Evolutionary conservation across 2,113 vertebrate species (phyloP), one percentile per base, ranked within the genome.

Genomic region (Gallinago media): DNA sequence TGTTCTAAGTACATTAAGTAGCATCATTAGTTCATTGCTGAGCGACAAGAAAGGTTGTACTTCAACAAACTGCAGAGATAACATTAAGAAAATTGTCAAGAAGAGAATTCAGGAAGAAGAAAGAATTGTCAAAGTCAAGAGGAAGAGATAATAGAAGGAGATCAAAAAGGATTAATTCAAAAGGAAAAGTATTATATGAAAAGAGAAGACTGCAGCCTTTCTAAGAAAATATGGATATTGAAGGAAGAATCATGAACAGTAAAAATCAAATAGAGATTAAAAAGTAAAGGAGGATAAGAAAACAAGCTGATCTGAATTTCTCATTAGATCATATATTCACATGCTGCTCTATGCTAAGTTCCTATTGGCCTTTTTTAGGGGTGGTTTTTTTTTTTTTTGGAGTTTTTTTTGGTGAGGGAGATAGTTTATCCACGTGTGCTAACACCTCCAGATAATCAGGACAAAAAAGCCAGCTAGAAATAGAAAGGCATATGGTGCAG

Each of bases 81-180:
- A 81, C 38, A 81, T 4, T 14, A 36, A 85, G 85, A 83, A 50
- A 42, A 54, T 29, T 1, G 40, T 65, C 74, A 85, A 61, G 59
- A 34, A 36, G 72, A 91, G 6, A 83, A 83, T 77, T 77, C 13
- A 40, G 27, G 27, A 82, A 67, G 26, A 68, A 88, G 25, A 85
- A 94, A 74, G 47, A 47, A 80, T 40, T 0, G 0, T 92, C 82
- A 86, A 83, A 94, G 67, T 90, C 85, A 94, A 83, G 72, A 88
- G 50, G 22, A 93, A 86, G 20, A 85, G 13, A 61, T 46, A 88
- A 81, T 15, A 50, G 8, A 77, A 11, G 14, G 26, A 92, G 76
- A 96, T 92, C 59, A 95, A 92, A 96, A 95, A 74, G 46, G 23
- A 74, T 67, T 71, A 83, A 72, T 74, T 55, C 16, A 34, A 71